Evolutionary conservation across 2,888 invertebrate genomes (phyloP).

Genomic region (Cosmorhoe ocellata): DNA sequence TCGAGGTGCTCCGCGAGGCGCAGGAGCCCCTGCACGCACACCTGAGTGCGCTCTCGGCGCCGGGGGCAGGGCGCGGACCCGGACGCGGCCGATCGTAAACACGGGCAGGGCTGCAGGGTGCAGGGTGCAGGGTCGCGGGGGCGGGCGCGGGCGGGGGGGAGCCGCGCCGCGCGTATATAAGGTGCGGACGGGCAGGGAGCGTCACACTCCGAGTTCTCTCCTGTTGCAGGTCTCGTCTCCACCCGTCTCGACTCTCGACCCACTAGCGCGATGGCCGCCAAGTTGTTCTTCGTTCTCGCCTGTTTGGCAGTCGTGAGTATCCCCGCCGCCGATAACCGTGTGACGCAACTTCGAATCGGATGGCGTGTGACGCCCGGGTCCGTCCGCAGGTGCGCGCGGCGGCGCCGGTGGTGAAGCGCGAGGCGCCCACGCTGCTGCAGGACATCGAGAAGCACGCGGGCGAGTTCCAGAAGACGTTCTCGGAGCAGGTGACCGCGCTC

Average conservation of each 20-base stretch:
- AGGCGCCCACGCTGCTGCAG: conserved; percentile 48
- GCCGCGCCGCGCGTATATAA: conserved; percentile 40
- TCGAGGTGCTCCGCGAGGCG: too few relatives aligned
- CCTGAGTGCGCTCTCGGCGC: conserved; percentile 10
- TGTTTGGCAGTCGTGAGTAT: conserved; percentile 68
- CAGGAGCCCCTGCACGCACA: too few relatives aligned
- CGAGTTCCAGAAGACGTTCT: conserved; percentile 61
- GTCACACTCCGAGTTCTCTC: conserved; percentile 44
- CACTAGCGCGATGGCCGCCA: conserved; percentile 52
- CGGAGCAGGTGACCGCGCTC: conserved; percentile 54
- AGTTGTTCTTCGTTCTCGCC: conserved; percentile 57
- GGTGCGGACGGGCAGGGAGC: conserved; percentile 30
- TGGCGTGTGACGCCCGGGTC: background rate
- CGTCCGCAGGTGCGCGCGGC: conserved; percentile 45
- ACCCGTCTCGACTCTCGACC: conserved; percentile 19
- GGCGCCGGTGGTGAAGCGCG: conserved; percentile 60
- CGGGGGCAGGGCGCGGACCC: conserved; percentile 26
- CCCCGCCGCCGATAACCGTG: too few relatives aligned
- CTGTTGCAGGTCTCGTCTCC: conserved; percentile 41
- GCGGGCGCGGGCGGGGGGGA: conserved; percentile 22
- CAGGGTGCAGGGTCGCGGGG: conserved; percentile 39
- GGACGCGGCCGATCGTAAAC: conserved; percentile 32
- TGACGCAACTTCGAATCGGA: too few relatives aligned
- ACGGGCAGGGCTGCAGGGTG: conserved; percentile 28
- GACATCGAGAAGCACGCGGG: conserved; percentile 63